Evolutionary conservation across 1,140 invertebrate genomes (phyloP).

Genomic region (Papilio aristodemus): DNA sequence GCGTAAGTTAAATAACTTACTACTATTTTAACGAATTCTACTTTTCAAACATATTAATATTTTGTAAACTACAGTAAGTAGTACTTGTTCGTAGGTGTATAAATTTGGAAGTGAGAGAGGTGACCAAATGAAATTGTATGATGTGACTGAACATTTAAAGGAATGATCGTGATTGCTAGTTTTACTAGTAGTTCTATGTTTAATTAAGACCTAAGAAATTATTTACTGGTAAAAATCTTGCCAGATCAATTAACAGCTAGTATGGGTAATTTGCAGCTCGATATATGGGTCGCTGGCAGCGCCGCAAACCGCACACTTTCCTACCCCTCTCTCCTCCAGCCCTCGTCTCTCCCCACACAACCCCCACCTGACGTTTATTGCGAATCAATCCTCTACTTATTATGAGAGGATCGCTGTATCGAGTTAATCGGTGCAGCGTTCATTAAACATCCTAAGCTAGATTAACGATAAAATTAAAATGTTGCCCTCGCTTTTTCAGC

Average conservation of each 20-base stretch:
- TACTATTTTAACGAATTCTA: too few relatives aligned
- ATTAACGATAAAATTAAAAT: constrained; percentile 1
- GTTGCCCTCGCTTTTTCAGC: not conserved
- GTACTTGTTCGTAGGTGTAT: too few relatives aligned
- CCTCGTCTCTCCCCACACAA: not conserved
- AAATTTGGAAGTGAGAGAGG: too few relatives aligned
- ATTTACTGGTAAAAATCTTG: not conserved
- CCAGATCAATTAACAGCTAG: constrained; percentile 8
- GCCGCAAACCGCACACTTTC: constrained; percentile 10
- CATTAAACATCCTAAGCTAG: not conserved
- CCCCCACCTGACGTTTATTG: constrained; percentile 6
- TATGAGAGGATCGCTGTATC: not conserved
- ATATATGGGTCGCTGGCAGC: constrained; percentile 8
- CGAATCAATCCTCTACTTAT: constrained; percentile 13
- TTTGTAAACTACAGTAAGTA: too few relatives aligned
- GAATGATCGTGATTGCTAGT: too few relatives aligned
- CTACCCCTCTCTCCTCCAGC: not conserved
- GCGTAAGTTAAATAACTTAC: constrained; percentile 68
- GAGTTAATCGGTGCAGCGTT: not conserved
- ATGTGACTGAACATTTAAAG: too few relatives aligned
- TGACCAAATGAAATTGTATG: too few relatives aligned
- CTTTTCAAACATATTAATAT: too few relatives aligned
- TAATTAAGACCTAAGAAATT: not conserved
- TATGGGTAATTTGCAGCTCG: constrained; percentile 15
- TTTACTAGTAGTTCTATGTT: too few relatives aligned